A percentile compares a stretch with the other conserved stretches of the same genome.
These are phyloP conservation scores for Carposina sasakii DNA, from an alignment of 1,140 invertebrate species.

Conservation along the genomic window DNA sequence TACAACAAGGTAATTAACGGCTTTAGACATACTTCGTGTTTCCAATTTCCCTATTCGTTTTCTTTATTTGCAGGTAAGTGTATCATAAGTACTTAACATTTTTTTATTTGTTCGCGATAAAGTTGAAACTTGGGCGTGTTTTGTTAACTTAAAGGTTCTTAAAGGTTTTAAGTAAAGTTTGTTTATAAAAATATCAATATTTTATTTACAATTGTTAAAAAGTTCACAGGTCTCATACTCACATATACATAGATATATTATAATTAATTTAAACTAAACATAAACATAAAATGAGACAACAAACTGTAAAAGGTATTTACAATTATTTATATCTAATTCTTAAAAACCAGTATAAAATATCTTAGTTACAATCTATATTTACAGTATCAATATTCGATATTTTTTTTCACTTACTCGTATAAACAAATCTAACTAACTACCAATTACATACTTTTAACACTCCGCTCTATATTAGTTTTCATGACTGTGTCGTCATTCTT, in stretches of 20 bases:
- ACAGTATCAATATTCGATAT: slow-evolving; percentile 42
- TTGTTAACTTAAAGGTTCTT: not conserved
- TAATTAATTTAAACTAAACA: not conserved
- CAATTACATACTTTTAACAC: slow-evolving; percentile 38
- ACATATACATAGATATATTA: not conserved
- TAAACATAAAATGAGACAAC: not conserved
- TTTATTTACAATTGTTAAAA: not conserved
- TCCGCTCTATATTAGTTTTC: slow-evolving; percentile 36
- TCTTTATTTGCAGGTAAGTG: too few species aligned
- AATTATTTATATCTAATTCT: not conserved
- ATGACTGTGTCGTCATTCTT: slow-evolving; percentile 30
- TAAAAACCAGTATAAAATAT: not conserved
- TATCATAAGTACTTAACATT: too few species aligned
- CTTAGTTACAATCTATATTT: slow-evolving; percentile 39
- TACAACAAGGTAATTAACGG: too few species aligned
- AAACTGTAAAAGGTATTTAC: not conserved
- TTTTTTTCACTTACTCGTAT: slow-evolving; percentile 21
- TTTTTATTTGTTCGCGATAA: not conserved
- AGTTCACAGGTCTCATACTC: not conserved
- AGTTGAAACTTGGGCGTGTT: not conserved
- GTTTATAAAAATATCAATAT: not conserved
- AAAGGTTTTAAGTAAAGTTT: not conserved
- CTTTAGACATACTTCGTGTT: too few species aligned
- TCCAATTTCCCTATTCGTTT: too few species aligned
- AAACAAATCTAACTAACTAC: slow-evolving; percentile 5